Base-by-base conservation (phyloP, 2,888 invertebrate genomes). In the Venustoraphidia nigricollis region DNA sequence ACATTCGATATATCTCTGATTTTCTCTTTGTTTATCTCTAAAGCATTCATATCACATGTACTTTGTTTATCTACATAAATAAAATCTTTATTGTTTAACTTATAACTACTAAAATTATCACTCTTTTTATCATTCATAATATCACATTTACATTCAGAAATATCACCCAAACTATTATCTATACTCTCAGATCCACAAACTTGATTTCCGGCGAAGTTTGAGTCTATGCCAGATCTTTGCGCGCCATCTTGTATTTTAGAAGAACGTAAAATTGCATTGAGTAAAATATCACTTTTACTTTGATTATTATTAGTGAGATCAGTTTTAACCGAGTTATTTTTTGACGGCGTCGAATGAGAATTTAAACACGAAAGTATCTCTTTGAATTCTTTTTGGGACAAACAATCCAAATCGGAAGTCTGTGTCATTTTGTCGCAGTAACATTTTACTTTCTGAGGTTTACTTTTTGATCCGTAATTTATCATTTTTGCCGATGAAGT, bases 221-320 rank as follows among this genome's bases (percentile, higher is more conserved):
- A 35, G 34, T 13, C n/a, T 35, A 10, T 35, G 44, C 10, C 34
- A 44, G 17, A 9, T 9, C 40, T 34, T 6, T 13, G 34, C n/a
- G 34, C 17, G 34, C 39, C 39, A 37, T 17, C 38, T 47, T 50
- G 40, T 45, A 43, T 45, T 41, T 47, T 50, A 35, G 50, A 49
- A n/a, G 50, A 50, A 46, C 66, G 61, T 55, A 66, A 62, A 51
- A 67, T 66, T 43, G 66, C 66, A 52, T 64, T 64, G 49, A 67
- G 55, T 48, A 67, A 56, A 50, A 66, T 54, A 55, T 65, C 63
- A 52, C 64, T 62, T 48, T 55, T 53, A 44, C 56, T 56, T 51
- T 55, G 56, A 53, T 60, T 53, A 48, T 53, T 55, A 47, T 6
- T 27, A 27, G 53, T 62, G 62, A 63, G 62, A 64, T 66, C 64